Evolutionary conservation across 2,888 invertebrate species (phyloP).

Genomic region (Tanypteryx hageni): DNA sequence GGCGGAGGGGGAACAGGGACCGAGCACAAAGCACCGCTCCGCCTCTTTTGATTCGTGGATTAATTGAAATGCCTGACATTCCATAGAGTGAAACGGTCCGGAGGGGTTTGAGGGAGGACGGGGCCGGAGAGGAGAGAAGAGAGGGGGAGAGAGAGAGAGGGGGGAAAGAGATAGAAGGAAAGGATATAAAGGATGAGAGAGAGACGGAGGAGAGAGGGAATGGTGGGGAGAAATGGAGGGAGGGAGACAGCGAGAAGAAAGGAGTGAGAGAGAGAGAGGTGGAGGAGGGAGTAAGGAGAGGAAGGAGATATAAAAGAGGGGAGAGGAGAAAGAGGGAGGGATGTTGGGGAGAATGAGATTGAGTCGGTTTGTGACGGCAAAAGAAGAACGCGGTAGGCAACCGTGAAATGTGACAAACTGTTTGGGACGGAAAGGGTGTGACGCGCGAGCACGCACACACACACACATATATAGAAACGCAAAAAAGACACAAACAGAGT

Average conservation of each 20-base stretch:
- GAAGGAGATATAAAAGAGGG: not conserved
- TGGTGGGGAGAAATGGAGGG: not conserved
- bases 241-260: not conserved
- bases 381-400: not conserved
- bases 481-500: too few relatives aligned
- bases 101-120: not conserved
- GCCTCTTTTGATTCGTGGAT: slow-evolving; percentile 70
- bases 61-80: slow-evolving; percentile 72
- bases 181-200: not conserved
- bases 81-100: slow-evolving; percentile 67
- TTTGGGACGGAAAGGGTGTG: not conserved
- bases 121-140: not conserved
- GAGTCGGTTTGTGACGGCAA: slow-evolving; percentile 1
- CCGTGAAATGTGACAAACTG: slow-evolving; percentile 5
- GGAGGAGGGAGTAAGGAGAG: not conserved
- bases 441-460: too few relatives aligned
- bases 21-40: slow-evolving; percentile 67
- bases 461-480: too few relatives aligned
- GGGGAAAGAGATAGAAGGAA: not conserved
- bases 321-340: not conserved
- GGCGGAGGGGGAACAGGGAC: slow-evolving; percentile 65
- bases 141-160: not conserved
- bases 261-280: not conserved
- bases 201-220: not conserved
- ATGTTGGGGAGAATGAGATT: slow-evolving; percentile 24